phyloP scores from a whole-genome alignment of 2,113 vertebrate species.

The Chlamydotis undulata region DNA sequence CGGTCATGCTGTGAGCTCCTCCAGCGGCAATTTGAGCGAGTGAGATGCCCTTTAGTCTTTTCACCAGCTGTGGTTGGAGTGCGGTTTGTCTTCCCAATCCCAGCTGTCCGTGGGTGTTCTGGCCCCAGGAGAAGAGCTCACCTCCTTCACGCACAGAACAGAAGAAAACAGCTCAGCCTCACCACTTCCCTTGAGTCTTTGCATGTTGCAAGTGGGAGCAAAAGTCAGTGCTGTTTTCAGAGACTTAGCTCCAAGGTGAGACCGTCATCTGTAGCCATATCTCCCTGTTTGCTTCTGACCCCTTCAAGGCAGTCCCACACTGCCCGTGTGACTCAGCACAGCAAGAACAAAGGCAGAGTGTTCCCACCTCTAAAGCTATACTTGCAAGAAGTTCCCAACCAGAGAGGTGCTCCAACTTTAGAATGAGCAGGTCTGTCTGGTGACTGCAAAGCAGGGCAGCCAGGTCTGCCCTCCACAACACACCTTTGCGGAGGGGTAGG shows the following conservation, averaged over 20 bases:
- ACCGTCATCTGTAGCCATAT: not conserved
- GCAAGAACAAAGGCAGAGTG: not conserved
- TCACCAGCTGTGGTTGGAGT: slow-evolving; percentile 77
- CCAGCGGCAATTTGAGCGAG: slow-evolving; percentile 88
- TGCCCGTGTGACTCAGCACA: not conserved
- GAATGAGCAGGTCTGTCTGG: not conserved
- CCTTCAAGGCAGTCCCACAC: not conserved
- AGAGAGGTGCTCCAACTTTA: not conserved
- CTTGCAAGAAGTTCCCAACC: not conserved
- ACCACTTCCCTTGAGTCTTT: not conserved
- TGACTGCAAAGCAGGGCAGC: not conserved
- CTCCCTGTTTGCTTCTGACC: not conserved
- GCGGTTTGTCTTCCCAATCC: slow-evolving; percentile 78
- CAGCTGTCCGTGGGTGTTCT: slow-evolving; percentile 86
- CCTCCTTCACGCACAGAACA: slow-evolving; percentile 77
- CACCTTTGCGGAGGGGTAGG: not conserved
- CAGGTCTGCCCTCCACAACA: not conserved
- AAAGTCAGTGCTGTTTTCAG: not conserved
- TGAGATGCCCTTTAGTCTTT: slow-evolving; percentile 82
- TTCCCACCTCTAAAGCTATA: not conserved
- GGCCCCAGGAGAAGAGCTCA: slow-evolving; percentile 89
- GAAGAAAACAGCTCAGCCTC: not conserved
- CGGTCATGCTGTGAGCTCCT: slow-evolving; percentile 84
- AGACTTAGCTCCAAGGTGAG: not conserved
- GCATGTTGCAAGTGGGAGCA: not conserved